Percentiles rank a stretch among this genome's conserved stretches.
Conservation (phyloP, 2,888 invertebrate species). For the Rotaria magnacalcarata region DNA sequence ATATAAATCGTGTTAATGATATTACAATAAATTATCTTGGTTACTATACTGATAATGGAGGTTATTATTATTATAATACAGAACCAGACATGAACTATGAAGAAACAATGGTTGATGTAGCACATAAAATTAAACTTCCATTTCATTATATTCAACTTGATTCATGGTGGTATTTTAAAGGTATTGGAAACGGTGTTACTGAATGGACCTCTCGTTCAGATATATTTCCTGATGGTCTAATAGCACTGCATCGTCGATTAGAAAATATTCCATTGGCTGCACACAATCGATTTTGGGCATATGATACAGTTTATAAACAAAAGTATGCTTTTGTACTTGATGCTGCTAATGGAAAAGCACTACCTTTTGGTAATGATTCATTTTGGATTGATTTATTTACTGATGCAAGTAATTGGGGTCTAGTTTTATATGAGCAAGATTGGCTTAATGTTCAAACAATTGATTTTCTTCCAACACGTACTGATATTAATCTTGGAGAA, state of each 20-base stretch:
- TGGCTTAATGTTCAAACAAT: constrained; percentile 53
- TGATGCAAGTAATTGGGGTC: constrained; percentile 50
- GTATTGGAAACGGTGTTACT: constrained; percentile 35
- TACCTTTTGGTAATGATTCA: constrained; percentile 48
- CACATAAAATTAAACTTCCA: constrained; percentile 33
- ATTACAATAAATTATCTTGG: constrained; percentile 48
- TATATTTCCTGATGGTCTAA: constrained; percentile 43
- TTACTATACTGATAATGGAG: constrained; percentile 38
- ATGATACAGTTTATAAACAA: constrained; percentile 53
- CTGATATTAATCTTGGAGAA: constrained; percentile 50
- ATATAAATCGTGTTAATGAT: constrained; percentile 40
- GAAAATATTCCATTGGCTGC: constrained; percentile 41
- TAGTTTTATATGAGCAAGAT: constrained; percentile 53
- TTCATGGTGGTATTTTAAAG: constrained; percentile 46
- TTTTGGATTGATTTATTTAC: constrained; percentile 52
- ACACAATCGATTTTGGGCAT: constrained; percentile 50
- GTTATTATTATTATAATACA: constrained; percentile 46
- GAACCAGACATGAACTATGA: constrained; percentile 40
- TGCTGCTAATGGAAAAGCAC: constrained; percentile 45
- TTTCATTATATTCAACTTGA: constrained; percentile 43
- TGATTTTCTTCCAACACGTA: constrained; percentile 49
- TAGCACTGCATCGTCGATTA: neutral
- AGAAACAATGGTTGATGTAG: constrained; percentile 39
- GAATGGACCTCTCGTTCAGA: constrained; percentile 41
- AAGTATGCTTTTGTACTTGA: constrained; percentile 51